Percentiles rank a stretch among this genome's conserved stretches.
These are phyloP conservation scores for Eulithis prunata DNA, from an alignment of 2,888 invertebrate genomes.

Conservation along the genomic window DNA sequence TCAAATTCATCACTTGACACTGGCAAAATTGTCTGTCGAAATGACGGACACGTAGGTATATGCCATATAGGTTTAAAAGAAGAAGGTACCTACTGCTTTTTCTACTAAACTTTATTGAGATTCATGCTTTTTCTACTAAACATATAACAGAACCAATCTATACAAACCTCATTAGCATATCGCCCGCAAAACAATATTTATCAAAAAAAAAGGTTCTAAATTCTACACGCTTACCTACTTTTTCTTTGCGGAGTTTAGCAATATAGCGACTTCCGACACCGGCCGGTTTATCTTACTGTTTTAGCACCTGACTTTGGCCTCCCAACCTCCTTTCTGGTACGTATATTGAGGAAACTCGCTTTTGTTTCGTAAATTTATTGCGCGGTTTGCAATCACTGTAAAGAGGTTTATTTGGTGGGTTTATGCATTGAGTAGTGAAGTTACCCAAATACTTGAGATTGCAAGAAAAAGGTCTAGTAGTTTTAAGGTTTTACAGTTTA, in stretches of 20 bases:
- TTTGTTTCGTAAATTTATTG: constrained; percentile 33
- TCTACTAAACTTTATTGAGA: too few species aligned
- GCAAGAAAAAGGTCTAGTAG: constrained; percentile 11
- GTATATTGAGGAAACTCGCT: constrained; percentile 45
- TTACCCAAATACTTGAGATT: constrained; percentile 8
- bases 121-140: too few species aligned
- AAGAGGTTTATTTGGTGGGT: constrained; percentile 24
- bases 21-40: too few species aligned
- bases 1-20: too few species aligned
- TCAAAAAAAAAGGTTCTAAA: neutral
- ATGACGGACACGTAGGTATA: too few species aligned
- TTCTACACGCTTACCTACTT: neutral
- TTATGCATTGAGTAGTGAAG: constrained; percentile 23
- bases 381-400: constrained; percentile 29
- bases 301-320: constrained; percentile 60
- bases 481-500: too few species aligned
- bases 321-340: constrained; percentile 36
- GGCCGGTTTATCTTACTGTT: constrained; percentile 57
- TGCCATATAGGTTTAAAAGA: too few species aligned
- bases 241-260: constrained; percentile 20
- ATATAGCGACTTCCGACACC: constrained; percentile 40
- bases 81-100: too few species aligned
- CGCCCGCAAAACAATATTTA: too few species aligned
- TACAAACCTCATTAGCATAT: too few species aligned
- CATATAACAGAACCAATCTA: too few species aligned